Percentiles rank a stretch among this genome's conserved stretches.
phyloP scores from a whole-genome alignment of 2,888 invertebrate species.

The Pseudococcus viburni region DNA sequence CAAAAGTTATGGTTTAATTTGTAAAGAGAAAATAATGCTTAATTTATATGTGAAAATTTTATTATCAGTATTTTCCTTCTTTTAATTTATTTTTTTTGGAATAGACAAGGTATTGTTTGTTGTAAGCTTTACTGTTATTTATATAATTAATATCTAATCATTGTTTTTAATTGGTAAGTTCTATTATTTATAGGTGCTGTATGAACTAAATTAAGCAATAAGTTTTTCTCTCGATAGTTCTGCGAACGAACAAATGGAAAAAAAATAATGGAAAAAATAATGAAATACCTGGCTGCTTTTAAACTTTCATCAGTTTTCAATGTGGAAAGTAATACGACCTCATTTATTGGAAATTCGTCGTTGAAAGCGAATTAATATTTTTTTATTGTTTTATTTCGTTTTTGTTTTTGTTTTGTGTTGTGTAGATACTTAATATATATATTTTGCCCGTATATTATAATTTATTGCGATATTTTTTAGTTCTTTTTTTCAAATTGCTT shows the following conservation, averaged over 20 bases:
- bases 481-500: slow-evolving; percentile 58
- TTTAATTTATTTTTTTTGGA: slow-evolving; percentile 64
- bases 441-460: slow-evolving; percentile 50
- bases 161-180: slow-evolving; percentile 23
- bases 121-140: slow-evolving; percentile 54
- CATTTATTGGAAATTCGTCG: slow-evolving; percentile 15
- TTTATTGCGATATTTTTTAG: slow-evolving; percentile 55
- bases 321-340: neutral
- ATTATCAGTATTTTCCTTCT: slow-evolving; percentile 60
- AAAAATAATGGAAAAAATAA: neutral
- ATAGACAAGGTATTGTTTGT: slow-evolving; percentile 64
- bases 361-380: slow-evolving; percentile 28
- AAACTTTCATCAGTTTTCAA: slow-evolving; percentile 44
- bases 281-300: slow-evolving; percentile 23
- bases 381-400: slow-evolving; percentile 24
- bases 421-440: slow-evolving; percentile 31
- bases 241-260: neutral
- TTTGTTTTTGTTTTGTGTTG: slow-evolving; percentile 52
- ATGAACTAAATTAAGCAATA: slow-evolving; percentile 43
- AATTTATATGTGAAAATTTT: slow-evolving; percentile 41
- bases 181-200: slow-evolving; percentile 21
- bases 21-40: slow-evolving; percentile 55
- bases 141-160: slow-evolving; percentile 40
- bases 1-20: slow-evolving; percentile 58
- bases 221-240: slow-evolving; percentile 14